Percentiles rank a stretch among this genome's conserved stretches.
phyloP scores from a whole-genome alignment of 2,888 invertebrate species.

The Molorchus minor region DNA sequence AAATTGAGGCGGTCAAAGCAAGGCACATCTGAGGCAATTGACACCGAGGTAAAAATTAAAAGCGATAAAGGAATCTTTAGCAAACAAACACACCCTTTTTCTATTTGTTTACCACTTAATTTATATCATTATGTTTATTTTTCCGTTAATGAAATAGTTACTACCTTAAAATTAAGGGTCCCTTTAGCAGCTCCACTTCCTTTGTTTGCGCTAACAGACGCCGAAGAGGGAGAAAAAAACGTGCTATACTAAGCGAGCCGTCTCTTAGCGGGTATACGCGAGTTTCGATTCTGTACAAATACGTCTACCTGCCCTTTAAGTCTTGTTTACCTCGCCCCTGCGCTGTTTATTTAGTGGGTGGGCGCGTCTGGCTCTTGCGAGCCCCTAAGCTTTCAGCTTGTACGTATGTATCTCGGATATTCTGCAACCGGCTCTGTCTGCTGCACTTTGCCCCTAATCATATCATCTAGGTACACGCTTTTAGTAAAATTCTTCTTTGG shows the following conservation, averaged over 20 bases:
- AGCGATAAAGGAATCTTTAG: conserved; percentile 24
- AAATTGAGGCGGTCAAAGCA: neutral
- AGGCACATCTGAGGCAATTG: conserved; percentile 10
- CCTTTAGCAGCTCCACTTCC: conserved; percentile 26
- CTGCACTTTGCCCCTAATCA: neutral
- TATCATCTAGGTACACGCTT: conserved; percentile 9
- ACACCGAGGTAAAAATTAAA: conserved; percentile 21
- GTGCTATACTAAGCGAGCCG: conserved; percentile 28
- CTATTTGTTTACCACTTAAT: conserved; percentile 39
- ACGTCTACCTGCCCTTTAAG: conserved; percentile 16
- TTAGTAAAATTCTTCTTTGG: neutral
- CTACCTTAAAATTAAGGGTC: conserved; percentile 33
- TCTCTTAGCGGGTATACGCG: conserved; percentile 23
- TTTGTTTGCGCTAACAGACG: conserved; percentile 28
- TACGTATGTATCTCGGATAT: too few species aligned
- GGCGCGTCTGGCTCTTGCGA: conserved; percentile 1
- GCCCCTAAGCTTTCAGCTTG: neutral
- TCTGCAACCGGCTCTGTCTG: conserved; percentile 2
- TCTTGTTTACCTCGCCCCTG: conserved; percentile 20
- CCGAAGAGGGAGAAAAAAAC: conserved; percentile 23
- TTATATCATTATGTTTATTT: conserved; percentile 31
- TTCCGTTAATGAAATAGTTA: conserved; percentile 21
- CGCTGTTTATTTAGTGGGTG: conserved; percentile 20
- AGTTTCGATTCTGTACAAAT: conserved; percentile 19
- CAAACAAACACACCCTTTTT: conserved; percentile 37